These are phyloP conservation scores for Gymnarchus niloticus DNA, from an alignment of 2,113 vertebrate genomes.

Conservation along the genomic window DNA sequence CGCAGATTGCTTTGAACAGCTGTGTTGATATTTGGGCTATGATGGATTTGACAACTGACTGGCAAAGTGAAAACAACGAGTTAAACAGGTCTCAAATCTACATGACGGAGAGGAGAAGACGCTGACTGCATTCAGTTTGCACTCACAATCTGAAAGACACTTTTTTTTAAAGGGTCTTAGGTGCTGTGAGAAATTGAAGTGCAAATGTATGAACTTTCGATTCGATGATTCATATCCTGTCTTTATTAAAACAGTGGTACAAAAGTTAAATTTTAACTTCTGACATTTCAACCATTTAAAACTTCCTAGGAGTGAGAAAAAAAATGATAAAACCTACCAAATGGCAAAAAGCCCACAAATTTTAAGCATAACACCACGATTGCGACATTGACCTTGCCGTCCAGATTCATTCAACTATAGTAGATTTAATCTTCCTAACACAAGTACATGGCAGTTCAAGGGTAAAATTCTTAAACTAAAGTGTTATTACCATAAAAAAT, in stretches of 20 bases:
- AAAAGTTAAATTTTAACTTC: neutral
- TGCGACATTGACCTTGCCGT: neutral
- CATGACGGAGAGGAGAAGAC: neutral
- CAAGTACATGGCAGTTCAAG: neutral
- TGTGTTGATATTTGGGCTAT: neutral
- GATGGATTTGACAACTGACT: conserved; percentile 1
- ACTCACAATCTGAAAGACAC: neutral
- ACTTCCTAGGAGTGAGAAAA: neutral
- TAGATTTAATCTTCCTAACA: neutral
- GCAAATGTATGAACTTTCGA: neutral
- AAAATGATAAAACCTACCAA: neutral
- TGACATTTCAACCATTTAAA: conserved; percentile 1
- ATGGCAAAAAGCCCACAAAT: neutral
- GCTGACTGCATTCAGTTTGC: neutral
- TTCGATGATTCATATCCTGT: neutral
- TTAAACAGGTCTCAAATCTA: neutral
- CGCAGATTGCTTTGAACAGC: neutral
- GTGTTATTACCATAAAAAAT: neutral
- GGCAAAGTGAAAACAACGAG: neutral
- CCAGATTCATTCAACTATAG: neutral
- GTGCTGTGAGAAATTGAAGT: neutral
- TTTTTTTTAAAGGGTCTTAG: neutral
- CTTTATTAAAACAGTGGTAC: neutral
- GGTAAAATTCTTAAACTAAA: neutral
- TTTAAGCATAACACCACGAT: neutral